phyloP scores from a whole-genome alignment of 64 coral and sea anemone genomes.

The Catalaphyllia jardinei region DNA sequence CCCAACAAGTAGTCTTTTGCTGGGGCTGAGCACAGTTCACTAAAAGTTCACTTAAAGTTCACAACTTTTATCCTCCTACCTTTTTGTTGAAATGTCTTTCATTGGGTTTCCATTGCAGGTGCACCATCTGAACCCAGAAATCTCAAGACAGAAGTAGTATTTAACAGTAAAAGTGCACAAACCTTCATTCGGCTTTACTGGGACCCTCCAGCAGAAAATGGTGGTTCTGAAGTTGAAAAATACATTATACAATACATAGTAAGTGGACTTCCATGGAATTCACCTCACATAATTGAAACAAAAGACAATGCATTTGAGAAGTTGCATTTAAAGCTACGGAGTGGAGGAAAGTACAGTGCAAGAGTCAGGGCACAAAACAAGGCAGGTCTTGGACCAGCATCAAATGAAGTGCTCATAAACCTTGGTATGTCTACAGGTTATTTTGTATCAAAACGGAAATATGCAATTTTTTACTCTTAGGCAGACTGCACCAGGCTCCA shows the following conservation, averaged over 20 bases:
- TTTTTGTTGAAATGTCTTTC: neutral
- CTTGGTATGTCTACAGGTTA: neutral
- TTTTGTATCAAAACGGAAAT: too few relatives aligned
- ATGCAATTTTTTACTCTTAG: too few relatives aligned
- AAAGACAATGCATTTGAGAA: neutral
- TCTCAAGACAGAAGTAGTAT: neutral
- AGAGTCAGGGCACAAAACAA: constrained; percentile 28
- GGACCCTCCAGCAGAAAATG: neutral
- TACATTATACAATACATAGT: neutral
- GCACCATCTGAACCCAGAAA: constrained; percentile 23
- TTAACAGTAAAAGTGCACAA: neutral
- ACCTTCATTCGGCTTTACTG: neutral
- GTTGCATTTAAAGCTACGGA: neutral
- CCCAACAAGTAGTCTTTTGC: too few relatives aligned
- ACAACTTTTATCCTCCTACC: neutral
- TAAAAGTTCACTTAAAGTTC: too few relatives aligned
- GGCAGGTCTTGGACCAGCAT: neutral
- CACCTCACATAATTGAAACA: neutral
- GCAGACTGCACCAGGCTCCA: too few relatives aligned
- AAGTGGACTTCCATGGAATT: neutral
- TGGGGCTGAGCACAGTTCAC: too few relatives aligned
- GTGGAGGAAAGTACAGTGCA: constrained; percentile 1
- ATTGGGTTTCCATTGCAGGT: neutral
- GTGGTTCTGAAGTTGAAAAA: neutral
- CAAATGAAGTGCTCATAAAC: constrained; percentile 14